These are phyloP conservation scores for Zoroaster sp. DNA, from an alignment of 53 echinoderm and acorn worm species.

Conservation along the genomic window DNA sequence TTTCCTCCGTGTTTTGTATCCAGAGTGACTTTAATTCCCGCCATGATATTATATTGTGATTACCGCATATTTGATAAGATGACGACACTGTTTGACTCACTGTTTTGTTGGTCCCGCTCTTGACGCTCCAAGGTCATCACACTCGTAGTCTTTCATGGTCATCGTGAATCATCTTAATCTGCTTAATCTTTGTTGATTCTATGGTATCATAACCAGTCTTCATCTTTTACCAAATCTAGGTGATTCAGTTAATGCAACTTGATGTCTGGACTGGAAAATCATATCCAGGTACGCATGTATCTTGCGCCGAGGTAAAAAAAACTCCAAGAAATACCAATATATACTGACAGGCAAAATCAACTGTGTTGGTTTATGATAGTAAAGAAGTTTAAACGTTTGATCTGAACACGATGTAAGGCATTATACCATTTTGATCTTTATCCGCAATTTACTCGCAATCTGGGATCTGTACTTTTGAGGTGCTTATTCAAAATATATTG, in stretches of 20 bases:
- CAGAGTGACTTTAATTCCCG: not conserved
- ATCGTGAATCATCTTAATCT: not conserved
- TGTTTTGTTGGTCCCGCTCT: not conserved
- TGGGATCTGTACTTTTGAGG: too few species aligned
- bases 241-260: not conserved
- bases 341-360: too few species aligned
- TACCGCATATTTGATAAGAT: too few species aligned
- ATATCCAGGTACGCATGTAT: too few species aligned
- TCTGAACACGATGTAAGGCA: too few species aligned
- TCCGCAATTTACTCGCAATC: too few species aligned
- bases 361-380: too few species aligned
- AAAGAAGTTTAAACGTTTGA: too few species aligned
- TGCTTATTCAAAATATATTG: too few species aligned
- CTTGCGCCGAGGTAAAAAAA: too few species aligned
- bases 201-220: not conserved
- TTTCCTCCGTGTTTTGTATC: not conserved
- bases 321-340: too few species aligned
- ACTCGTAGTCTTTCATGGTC: not conserved
- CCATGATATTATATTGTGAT: not conserved
- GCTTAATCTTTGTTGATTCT: not conserved
- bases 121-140: not conserved
- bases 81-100: not conserved
- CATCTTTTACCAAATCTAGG: not conserved
- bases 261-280: not conserved
- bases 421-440: too few species aligned